Base-by-base conservation (phyloP, 2,113 vertebrate species). In the Gopherus flavomarginatus region DNA sequence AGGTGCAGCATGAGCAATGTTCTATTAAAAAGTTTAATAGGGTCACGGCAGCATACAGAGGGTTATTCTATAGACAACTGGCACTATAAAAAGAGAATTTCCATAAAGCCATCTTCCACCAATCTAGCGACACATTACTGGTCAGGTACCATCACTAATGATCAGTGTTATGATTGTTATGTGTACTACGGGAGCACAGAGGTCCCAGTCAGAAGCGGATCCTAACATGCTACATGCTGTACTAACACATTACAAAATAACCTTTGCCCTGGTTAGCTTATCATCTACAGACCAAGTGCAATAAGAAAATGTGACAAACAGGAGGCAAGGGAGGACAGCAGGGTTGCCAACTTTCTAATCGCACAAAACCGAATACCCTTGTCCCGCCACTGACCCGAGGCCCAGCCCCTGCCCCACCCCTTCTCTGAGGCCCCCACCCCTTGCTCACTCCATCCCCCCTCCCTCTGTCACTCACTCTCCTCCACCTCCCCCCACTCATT, bases 1-100 rank as follows among this genome's bases (percentile, higher is more conserved):
- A 52, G 3, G 49, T 85, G 24, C 42, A 78, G 75, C 26, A 47
- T 26, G 11, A 27, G 12, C 7, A 78, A 16, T 7, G 8, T 47
- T 78, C 24, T 35, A 53, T 47, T 1, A 12, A 0, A 24, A 44
- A 8, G 4, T 86, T 12, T 52, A 2, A 22, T 1, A 8, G 35
- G 27, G 92, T 47, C 4, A 54, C 6, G 3, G 82, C 79, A 14
- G 49, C 56, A 78, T 11, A 35, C 2, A 90, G 75, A 0, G 85
- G 8, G 38, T 17, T 31, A 80, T 19, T 2, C n/a, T 19, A 65
- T 2, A 8, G 79, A 88, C 57, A 87, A 19, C 24, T 27, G 75
- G 26, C 22, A 27, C 75, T 26, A 78, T 47, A 24, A 26, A 83
- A 21, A 44, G 26, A 44, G 26, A 44, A 81, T 9, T 3, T 3